A percentile compares a stretch with the other conserved stretches of the same genome.
These are phyloP conservation scores for Odiellus spinosus DNA, from an alignment of 2,888 invertebrate species.

Conservation along the genomic window DNA sequence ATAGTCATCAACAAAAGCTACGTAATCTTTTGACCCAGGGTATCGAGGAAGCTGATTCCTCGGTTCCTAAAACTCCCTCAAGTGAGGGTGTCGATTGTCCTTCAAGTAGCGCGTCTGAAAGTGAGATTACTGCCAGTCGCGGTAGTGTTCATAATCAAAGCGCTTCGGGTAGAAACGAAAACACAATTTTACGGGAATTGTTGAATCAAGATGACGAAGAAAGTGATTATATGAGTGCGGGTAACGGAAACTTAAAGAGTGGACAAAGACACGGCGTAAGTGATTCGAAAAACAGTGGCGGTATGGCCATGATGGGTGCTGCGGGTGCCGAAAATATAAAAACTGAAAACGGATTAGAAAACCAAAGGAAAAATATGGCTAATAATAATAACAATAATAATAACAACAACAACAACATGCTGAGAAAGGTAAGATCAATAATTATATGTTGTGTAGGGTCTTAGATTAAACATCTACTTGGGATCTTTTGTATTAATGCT, in stretches of 20 bases:
- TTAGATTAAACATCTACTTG: too few species aligned
- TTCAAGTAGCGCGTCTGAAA: not conserved
- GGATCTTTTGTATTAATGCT: too few species aligned
- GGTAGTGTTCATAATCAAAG: not conserved
- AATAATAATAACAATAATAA: constrained; percentile 7
- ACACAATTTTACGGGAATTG: constrained; percentile 36
- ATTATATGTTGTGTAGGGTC: too few species aligned
- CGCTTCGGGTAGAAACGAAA: constrained; percentile 24
- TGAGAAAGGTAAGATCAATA: constrained; percentile 38
- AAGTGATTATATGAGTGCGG: constrained; percentile 32
- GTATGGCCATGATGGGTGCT: not conserved
- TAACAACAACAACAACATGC: constrained; percentile 21
- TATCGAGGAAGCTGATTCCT: constrained; percentile 3
- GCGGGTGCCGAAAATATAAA: not conserved
- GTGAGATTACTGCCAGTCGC: not conserved
- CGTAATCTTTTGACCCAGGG: constrained; percentile 40
- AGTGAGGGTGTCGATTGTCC: not conserved
- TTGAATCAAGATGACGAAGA: constrained; percentile 50
- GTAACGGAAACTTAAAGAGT: constrained; percentile 4
- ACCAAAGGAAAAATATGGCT: not conserved
- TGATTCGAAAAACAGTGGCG: not conserved
- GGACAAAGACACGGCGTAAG: not conserved
- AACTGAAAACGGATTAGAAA: not conserved
- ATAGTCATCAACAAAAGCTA: constrained; percentile 25
- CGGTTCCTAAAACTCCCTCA: not conserved